A percentile compares a stretch with the other conserved stretches of the same genome.
These are phyloP conservation scores for Habroteleia sp. DNA, from an alignment of 2,888 invertebrate species.

Conservation along the genomic window DNA sequence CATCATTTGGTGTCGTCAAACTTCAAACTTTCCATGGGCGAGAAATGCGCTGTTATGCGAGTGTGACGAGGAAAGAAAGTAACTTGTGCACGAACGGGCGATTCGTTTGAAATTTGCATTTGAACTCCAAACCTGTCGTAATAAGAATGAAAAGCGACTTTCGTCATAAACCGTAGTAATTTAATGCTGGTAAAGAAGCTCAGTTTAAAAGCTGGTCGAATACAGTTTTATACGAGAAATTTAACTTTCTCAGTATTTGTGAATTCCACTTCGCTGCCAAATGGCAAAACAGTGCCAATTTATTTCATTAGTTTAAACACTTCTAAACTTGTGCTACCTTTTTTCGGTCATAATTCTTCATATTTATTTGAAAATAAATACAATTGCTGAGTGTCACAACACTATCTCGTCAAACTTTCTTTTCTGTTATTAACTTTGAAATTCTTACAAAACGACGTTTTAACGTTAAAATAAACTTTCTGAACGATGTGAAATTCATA, in stretches of 20 bases:
- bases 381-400: too few species aligned
- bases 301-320: conserved; percentile 48
- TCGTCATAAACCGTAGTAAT: conserved; percentile 68
- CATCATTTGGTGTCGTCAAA: conserved; percentile 64
- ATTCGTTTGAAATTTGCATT: conserved; percentile 71
- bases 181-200: conserved; percentile 63
- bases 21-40: conserved; percentile 60
- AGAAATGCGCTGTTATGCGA: conserved; percentile 22
- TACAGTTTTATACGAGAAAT: conserved; percentile 66
- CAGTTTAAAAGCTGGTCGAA: conserved; percentile 62
- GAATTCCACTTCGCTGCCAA: conserved; percentile 29
- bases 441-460: too few species aligned
- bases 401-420: too few species aligned
- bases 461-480: too few species aligned
- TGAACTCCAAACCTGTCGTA: conserved; percentile 67
- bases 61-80: conserved; percentile 36
- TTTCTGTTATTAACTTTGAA: too few species aligned
- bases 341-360: too few species aligned
- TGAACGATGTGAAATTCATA: too few species aligned
- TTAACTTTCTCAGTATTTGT: conserved; percentile 45
- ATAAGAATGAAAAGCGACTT: conserved; percentile 68
- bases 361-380: too few species aligned
- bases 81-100: conserved; percentile 61
- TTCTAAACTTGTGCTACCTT: too few species aligned
- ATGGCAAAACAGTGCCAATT: conserved; percentile 36